Evolutionary conservation across 30 jellyfish, hydroid and myxozoan species (phyloP).

Genomic region (Cassiopea xamachana): DNA sequence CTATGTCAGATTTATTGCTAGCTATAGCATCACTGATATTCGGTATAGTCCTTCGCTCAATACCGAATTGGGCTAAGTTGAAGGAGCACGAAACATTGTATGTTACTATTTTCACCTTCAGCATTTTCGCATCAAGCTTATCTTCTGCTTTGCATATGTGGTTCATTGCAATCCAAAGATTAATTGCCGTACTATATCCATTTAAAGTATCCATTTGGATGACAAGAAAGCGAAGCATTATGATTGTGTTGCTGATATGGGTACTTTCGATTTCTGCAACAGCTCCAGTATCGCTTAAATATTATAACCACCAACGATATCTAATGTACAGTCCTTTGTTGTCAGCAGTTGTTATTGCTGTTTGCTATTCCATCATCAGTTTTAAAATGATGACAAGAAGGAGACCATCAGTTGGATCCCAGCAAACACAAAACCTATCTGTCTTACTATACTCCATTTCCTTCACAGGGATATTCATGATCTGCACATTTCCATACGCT

Average conservation of each 20-base stretch:
- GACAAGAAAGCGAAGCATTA: neutral
- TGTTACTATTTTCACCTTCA: too few species aligned
- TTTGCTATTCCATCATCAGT: neutral
- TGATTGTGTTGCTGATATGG: neutral
- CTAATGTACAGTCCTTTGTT: neutral
- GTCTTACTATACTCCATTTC: too few species aligned
- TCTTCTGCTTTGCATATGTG: constrained; percentile 20
- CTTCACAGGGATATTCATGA: too few species aligned
- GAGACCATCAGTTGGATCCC: neutral
- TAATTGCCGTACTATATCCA: constrained; percentile 24
- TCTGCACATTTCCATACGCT: too few species aligned
- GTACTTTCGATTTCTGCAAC: neutral
- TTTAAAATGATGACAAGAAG: neutral
- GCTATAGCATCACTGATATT: neutral
- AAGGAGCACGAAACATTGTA: too few species aligned
- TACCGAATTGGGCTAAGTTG: too few species aligned
- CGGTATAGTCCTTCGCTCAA: too few species aligned
- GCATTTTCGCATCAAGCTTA: neutral
- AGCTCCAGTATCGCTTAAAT: neutral
- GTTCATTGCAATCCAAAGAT: constrained; percentile 25
- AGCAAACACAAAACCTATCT: neutral
- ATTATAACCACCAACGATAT: neutral
- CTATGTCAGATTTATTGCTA: neutral
- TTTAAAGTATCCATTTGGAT: neutral
- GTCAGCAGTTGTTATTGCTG: neutral